Base-by-base conservation (phyloP, 2,113 vertebrate genomes). In the Odocoileus virginianus region DNA sequence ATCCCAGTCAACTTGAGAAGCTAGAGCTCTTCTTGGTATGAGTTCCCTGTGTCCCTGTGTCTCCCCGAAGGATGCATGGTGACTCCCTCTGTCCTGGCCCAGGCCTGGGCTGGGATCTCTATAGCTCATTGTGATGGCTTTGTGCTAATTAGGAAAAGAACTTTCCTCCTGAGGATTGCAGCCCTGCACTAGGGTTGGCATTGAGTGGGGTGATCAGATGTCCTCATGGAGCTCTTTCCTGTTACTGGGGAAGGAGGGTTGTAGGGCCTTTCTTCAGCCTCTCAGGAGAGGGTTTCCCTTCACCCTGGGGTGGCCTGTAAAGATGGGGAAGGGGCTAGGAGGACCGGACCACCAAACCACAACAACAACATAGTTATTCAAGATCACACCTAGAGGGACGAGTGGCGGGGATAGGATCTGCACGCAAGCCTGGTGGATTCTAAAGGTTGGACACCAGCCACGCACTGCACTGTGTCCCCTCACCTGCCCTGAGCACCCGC, bases 331-430 rank as follows among this genome's bases (percentile, higher is more conserved):
- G 58, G 17, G 2, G 30, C 15, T 40, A 14, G 43, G 60, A 52
- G 28, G 27, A 36, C 11, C 0, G 1, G 57, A 27, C 8, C 61
- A 30, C 61, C 28, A 45, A 27, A 33, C 11, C 81, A 74, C 16
- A 1, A 8, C 13, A 13, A 45, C 23, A 9, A 23, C 50, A 23
- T 7, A 16, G n/a, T 54, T 21, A 8, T 21, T 81, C 43, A 9
- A 28, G 85, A 3, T 9, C 2, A 23, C 5, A 14, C 21, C 17
- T 6, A 0, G 7, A 21, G 55, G 30, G 11, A 15, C 0, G 3
- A 15, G 71, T 8, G 71, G 71, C 40, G 14, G 71, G 71, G 40
- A 10, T 55, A 40, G 33, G 15, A 28, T 50, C 16, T 91, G 91
- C 57, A 36, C 0, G 4, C 12, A 21, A 1, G 33, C 17, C 82